phyloP scores from a whole-genome alignment of 1,140 invertebrate genomes.

The Cyrtorhinus lividipennis region DNA sequence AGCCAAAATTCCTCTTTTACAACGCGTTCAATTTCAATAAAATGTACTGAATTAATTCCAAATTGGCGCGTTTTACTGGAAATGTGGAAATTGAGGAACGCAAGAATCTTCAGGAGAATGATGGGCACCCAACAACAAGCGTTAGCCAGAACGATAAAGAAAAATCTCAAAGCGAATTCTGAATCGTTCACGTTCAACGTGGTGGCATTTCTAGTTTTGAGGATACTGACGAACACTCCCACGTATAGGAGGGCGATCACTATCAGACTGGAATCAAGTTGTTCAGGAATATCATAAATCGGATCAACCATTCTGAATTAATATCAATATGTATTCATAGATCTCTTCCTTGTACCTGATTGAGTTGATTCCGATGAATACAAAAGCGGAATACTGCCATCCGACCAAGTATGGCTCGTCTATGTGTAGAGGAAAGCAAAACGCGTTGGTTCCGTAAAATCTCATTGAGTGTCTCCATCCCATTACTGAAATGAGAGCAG shows the following conservation, averaged over 20 bases:
- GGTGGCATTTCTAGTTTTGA: constrained; percentile 41
- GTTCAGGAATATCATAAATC: too few relatives aligned
- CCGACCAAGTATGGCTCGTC: constrained; percentile 50
- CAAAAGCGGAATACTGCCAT: constrained; percentile 60
- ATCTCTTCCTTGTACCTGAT: constrained; percentile 37
- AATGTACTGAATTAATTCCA: not conserved
- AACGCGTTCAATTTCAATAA: not conserved
- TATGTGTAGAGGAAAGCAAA: constrained; percentile 60
- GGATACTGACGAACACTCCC: constrained; percentile 48
- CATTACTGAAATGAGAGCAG: constrained; percentile 39
- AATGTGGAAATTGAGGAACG: constrained; percentile 39
- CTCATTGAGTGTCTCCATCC: constrained; percentile 44
- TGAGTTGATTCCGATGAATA: constrained; percentile 54
- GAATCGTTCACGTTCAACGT: constrained; percentile 43
- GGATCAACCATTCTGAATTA: too few relatives aligned
- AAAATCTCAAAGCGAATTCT: constrained; percentile 55
- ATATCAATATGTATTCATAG: too few relatives aligned
- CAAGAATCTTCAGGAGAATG: constrained; percentile 49
- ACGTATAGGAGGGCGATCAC: constrained; percentile 46
- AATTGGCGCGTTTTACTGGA: constrained; percentile 29
- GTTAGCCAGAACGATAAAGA: constrained; percentile 59
- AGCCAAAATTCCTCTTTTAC: constrained; percentile 12
- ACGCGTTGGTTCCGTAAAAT: constrained; percentile 54
- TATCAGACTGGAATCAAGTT: constrained; percentile 34
- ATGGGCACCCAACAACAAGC: constrained; percentile 62